Percentiles rank a stretch among this genome's conserved stretches.
phyloP scores from a whole-genome alignment of 2,888 invertebrate species.

The Hydraecia micacea region DNA sequence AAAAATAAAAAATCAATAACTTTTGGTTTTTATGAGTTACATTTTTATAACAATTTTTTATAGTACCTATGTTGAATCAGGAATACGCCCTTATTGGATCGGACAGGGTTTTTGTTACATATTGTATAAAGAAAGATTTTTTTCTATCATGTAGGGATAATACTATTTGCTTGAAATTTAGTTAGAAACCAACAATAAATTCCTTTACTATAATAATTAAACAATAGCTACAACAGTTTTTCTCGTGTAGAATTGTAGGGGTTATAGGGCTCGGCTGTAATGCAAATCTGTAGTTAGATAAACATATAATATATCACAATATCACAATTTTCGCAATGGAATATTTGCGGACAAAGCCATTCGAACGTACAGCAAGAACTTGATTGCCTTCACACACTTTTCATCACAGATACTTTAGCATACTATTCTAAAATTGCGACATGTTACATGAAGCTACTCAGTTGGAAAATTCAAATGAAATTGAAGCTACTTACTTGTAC shows the following conservation, averaged over 20 bases:
- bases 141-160: neutral
- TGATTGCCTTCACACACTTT: constrained; percentile 55
- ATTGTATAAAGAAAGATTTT: neutral
- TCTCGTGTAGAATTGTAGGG: constrained; percentile 4
- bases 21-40: too few relatives aligned
- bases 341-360: constrained; percentile 6
- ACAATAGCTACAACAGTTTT: neutral
- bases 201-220: neutral
- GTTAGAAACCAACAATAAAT: neutral
- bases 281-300: constrained; percentile 44
- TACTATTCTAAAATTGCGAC: constrained; percentile 12
- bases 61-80: too few relatives aligned
- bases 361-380: constrained; percentile 19
- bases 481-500: constrained; percentile 52
- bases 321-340: neutral
- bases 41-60: too few relatives aligned
- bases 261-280: constrained; percentile 30
- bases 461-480: neutral
- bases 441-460: neutral
- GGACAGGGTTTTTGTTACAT: too few relatives aligned
- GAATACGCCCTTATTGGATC: too few relatives aligned
- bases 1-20: too few relatives aligned
- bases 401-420: constrained; percentile 9
- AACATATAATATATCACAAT: too few relatives aligned
- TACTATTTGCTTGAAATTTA: neutral